Base-by-base conservation (phyloP, 1,140 invertebrate genomes). In the Xylocopa sonorina region DNA sequence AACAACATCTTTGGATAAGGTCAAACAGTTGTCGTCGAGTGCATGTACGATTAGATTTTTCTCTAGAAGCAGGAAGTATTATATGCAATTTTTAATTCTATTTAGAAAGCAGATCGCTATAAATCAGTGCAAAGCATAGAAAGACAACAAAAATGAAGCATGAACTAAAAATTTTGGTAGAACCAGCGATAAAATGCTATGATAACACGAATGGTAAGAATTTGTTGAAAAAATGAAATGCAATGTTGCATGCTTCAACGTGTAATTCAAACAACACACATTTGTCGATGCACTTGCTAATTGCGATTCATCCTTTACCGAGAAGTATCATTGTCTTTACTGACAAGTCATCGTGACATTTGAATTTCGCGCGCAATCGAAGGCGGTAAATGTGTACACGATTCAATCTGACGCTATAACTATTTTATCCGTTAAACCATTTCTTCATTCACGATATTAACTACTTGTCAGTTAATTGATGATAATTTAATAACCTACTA, bases 91-190 rank as follows among this genome's bases (percentile, higher is more conserved):
- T 27, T 48, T 67, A 6, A 5, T 32, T 21, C 9, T 14, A 4
- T 14, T 32, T 32, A 16, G 21, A 16, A 21, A 7, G 7, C 2
- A 46, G 14, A 32, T 16, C 43, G 10, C 2, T 41, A 34, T 2
- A 14, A 9, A 24, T 46, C 24, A 1, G 24, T 0, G 1, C 0
- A 29, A 21, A n/a, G 12, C n/a, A n/a, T 14, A 51, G 16, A 24
- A 27, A 32, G 27, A n/a, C n/a, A 4, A n/a, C 32, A 27, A 14
- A 46, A 21, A 34, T 12, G 16, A 55, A 46, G 6, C 16, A 77
- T 78, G 75, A 41, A 14, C 6, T 78, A 34, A 60, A 32, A 62
- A 78, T 78, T 78, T 41, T 6, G 1, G 75, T 78, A 4, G 24
- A 78, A 43, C 34, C 75, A 6, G 50, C 75, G 7, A 4, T n/a